Conservation (phyloP, 2,888 invertebrate genomes). For the Nomada goodeniana region DNA sequence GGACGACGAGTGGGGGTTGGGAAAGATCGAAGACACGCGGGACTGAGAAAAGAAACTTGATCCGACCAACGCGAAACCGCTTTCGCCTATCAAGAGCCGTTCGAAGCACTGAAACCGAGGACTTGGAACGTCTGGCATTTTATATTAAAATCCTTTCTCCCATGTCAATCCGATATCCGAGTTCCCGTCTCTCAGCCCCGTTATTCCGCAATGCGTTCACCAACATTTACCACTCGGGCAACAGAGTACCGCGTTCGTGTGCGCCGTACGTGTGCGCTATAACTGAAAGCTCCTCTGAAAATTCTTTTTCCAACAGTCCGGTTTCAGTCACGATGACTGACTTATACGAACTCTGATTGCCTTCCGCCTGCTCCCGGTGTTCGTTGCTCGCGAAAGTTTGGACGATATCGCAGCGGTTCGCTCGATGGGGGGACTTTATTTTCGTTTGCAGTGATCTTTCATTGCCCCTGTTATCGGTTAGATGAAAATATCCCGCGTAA, state of each 20-base stretch:
- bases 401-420: not conserved
- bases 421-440: not conserved
- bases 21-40: slow-evolving; percentile 37
- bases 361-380: too few species aligned
- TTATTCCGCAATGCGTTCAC: slow-evolving; percentile 45
- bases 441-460: too few species aligned
- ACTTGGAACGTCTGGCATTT: slow-evolving; percentile 75
- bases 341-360: too few species aligned
- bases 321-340: slow-evolving; percentile 24
- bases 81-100: slow-evolving; percentile 52
- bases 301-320: slow-evolving; percentile 11
- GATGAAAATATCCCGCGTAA: too few species aligned
- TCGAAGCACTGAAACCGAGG: slow-evolving; percentile 57
- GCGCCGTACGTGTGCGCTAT: slow-evolving; percentile 9
- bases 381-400: too few species aligned
- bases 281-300: slow-evolving; percentile 39
- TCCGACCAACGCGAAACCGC: slow-evolving; percentile 32
- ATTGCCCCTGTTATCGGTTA: too few species aligned
- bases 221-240: slow-evolving; percentile 29
- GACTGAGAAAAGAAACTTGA: slow-evolving; percentile 51
- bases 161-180: slow-evolving; percentile 54
- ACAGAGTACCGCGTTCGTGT: not conserved
- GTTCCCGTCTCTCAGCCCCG: not conserved
- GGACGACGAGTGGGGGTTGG: slow-evolving; percentile 21
- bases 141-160: slow-evolving; percentile 79